phyloP scores from a whole-genome alignment of 2,888 invertebrate genomes.

The Gari tellinella region DNA sequence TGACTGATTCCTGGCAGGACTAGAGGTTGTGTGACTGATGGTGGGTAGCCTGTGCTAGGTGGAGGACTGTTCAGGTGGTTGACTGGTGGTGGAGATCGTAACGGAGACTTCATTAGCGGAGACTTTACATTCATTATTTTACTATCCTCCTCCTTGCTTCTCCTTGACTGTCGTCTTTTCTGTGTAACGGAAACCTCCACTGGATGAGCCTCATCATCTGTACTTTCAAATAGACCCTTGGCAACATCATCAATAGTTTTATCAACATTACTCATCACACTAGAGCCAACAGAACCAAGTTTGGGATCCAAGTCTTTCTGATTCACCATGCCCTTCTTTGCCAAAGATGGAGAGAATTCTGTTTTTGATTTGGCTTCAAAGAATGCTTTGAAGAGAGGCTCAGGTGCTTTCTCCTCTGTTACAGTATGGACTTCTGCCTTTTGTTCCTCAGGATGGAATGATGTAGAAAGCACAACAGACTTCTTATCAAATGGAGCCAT shows the following conservation, averaged over 20 bases:
- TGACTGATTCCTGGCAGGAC: conserved; percentile 48
- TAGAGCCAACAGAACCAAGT: conserved; percentile 22
- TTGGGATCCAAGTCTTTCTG: conserved; percentile 50
- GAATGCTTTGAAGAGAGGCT: conserved; percentile 61
- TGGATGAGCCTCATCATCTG: conserved; percentile 49
- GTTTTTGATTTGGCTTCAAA: conserved; percentile 55
- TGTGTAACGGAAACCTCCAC: conserved; percentile 24
- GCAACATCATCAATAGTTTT: conserved; percentile 96
- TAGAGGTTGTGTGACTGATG: conserved; percentile 26
- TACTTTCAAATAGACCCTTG: conserved; percentile 86
- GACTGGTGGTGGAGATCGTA: conserved; percentile 37
- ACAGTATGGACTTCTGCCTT: conserved; percentile 37
- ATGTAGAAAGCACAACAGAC: conserved; percentile 41
- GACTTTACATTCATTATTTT: conserved; percentile 36
- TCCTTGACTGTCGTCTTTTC: conserved; percentile 40
- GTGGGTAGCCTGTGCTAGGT: conserved; percentile 2
- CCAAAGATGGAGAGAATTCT: conserved; percentile 34
- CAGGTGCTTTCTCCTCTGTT: conserved; percentile 56
- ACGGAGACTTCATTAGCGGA: conserved; percentile 37
- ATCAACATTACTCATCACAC: conserved; percentile 88
- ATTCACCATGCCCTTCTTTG: conserved; percentile 30
- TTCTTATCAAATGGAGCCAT: conserved; percentile 44
- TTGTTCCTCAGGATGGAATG: conserved; percentile 43
- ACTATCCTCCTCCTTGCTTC: conserved; percentile 37
- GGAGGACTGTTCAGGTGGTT: conserved; percentile 51